Evolutionary conservation across 2,888 invertebrate genomes (phyloP), one percentile per base, ranked within the genome.

Genomic region (Melitaea athalia): DNA sequence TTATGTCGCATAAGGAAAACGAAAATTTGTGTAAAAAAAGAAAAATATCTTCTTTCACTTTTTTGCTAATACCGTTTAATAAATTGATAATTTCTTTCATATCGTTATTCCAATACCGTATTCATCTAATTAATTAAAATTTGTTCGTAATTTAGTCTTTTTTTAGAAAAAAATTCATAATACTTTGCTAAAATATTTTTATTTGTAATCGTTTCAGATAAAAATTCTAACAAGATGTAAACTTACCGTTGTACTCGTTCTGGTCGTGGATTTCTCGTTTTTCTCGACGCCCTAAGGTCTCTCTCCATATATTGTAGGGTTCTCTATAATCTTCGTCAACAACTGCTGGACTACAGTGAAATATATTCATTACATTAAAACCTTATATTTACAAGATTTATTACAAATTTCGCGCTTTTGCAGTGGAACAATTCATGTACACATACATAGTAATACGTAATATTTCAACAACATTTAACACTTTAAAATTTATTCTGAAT

Each of bases 221-320:
- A 42, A 7, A 42, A 38, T 42, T 7, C 42, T 10, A 15, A 57
- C 8, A 42, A 57, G 15, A 38, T 10, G 10, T 42, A 15, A 53
- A 77, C 85, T 85, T 69, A 91, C 92, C 92, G 59, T 91, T 91
- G 64, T 92, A 92, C 77, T 92, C 92, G 62, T 92, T 89, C 71
- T 91, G 92, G 59, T 92, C 92, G 33, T 85, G 82, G 4, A 79
- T 71, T 6, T 88, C 88, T 0, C 88, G 82, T 74, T 92, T 92
- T 68, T 91, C 88, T 0, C 89, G 86, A 14, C 89, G 89, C 8
- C 91, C 91, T 6, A 92, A 81, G 1, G 92, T 92, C 76, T 92
- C 92, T 60, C 91, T 79, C 92, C 92, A 92, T 72, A 92, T 92
- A 74, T 92, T 92, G 78, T 92, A 92, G 7, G 92, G 92, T 75